Evolutionary conservation across 1,140 invertebrate species (phyloP).

Genomic region (Drosophila nigromelanica): DNA sequence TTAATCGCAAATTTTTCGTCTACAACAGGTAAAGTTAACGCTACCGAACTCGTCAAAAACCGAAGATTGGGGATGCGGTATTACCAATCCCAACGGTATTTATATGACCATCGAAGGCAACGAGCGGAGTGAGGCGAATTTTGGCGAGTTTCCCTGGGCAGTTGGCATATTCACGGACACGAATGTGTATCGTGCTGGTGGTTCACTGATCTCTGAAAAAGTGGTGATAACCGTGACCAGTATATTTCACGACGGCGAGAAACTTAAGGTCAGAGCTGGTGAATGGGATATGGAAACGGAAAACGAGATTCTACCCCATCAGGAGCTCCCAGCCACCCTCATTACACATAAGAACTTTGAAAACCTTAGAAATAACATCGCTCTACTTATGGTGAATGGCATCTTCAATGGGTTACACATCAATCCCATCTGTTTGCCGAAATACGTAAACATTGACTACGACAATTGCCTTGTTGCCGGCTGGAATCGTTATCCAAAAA

Average conservation of each 20-base stretch:
- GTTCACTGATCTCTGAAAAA: slow-evolving; percentile 2
- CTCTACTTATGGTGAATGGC: slow-evolving; percentile 10
- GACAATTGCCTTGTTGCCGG: slow-evolving; percentile 17
- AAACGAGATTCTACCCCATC: slow-evolving; percentile 10
- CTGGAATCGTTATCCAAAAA: background rate
- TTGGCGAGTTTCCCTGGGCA: slow-evolving; percentile 39
- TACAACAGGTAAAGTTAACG: background rate
- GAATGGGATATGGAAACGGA: slow-evolving; percentile 38
- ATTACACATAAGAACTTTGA: background rate
- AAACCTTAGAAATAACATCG: slow-evolving; percentile 1
- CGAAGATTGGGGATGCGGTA: background rate
- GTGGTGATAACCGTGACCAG: slow-evolving; percentile 19
- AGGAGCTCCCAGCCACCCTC: background rate
- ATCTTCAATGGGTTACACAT: slow-evolving; percentile 4
- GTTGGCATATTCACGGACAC: background rate
- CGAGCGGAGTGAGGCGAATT: background rate
- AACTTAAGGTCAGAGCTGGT: slow-evolving; percentile 16
- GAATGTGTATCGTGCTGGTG: background rate
- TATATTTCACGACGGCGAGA: background rate
- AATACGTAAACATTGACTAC: background rate
- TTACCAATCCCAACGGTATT: slow-evolving; percentile 10
- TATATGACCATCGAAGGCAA: slow-evolving; percentile 2
- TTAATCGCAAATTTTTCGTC: no score
- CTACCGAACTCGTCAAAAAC: background rate
- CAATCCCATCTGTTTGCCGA: background rate